phyloP scores from a whole-genome alignment of 2,888 invertebrate genomes.

The Lasioglossum lativentre region DNA sequence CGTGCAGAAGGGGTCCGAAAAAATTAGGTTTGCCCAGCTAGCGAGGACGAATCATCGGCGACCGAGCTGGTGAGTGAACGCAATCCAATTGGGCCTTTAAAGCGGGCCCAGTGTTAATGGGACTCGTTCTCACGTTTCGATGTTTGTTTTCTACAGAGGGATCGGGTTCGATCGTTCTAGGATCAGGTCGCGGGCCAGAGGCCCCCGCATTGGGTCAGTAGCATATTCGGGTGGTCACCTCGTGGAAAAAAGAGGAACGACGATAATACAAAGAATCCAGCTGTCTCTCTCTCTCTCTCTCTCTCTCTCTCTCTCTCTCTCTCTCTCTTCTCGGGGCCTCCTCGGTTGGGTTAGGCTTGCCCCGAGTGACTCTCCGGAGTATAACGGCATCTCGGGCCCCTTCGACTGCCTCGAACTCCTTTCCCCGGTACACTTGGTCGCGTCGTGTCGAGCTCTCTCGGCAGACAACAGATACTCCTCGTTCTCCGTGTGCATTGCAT shows the following conservation, averaged over 20 bases:
- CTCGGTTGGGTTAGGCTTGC: conserved; percentile 73
- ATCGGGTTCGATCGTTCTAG: not conserved
- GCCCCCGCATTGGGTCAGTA: conserved; percentile 69
- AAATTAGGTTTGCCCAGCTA: not conserved
- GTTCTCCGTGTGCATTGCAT: not conserved
- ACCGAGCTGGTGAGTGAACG: not conserved
- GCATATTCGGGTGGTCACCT: conserved; percentile 62
- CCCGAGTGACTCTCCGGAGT: conserved; percentile 68
- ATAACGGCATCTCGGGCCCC: conserved; percentile 68
- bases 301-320: conserved; percentile 16
- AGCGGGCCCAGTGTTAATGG: not conserved
- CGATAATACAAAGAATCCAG: conserved; percentile 49
- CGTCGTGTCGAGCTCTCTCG: conserved; percentile 54
- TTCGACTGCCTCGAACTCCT: conserved; percentile 42
- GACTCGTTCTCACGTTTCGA: not conserved
- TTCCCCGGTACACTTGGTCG: conserved; percentile 32
- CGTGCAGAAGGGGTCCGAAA: not conserved
- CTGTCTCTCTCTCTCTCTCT: conserved; percentile 6
- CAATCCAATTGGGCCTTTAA: not conserved
- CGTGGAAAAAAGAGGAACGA: conserved; percentile 46
- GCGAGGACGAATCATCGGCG: not conserved
- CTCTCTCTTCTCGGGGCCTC: conserved; percentile 39
- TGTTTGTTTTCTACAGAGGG: not conserved
- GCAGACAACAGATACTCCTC: conserved; percentile 17
- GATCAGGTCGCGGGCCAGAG: not conserved